These are phyloP conservation scores for Anoura caudifer DNA, from an alignment of 2,113 vertebrate species.

Conservation along the genomic window DNA sequence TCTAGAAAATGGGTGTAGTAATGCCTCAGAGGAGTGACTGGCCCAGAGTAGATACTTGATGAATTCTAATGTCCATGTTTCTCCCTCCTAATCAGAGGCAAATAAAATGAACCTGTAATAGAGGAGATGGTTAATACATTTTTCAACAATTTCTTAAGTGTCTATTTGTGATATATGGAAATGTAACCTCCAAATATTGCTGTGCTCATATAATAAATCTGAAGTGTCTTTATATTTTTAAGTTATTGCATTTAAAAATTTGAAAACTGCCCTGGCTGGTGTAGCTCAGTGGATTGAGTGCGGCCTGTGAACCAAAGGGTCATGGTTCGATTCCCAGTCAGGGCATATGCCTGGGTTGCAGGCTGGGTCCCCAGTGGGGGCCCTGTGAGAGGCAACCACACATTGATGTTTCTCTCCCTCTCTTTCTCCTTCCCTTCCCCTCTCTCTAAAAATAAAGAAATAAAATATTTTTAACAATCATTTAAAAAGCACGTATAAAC, in stretches of 20 bases:
- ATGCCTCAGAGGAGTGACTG: not conserved
- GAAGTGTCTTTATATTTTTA: slow-evolving; percentile 6
- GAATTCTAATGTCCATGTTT: slow-evolving; percentile 14
- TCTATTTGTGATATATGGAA: not conserved
- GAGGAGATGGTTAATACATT: not conserved
- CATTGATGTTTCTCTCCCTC: no score
- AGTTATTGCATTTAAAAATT: not conserved
- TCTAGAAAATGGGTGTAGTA: not conserved
- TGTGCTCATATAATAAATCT: not conserved
- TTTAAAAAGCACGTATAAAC: no score
- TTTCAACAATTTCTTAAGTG: not conserved
- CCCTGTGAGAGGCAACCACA: no score
- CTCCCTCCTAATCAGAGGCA: not conserved
- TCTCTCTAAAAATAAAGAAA: no score
- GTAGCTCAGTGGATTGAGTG: no score
- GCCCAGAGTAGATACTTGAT: not conserved
- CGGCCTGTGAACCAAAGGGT: no score
- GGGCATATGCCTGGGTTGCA: no score
- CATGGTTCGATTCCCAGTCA: no score
- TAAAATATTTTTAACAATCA: no score
- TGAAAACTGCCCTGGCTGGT: no score
- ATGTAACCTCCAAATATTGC: not conserved
- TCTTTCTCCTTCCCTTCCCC: no score
- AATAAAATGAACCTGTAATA: not conserved
- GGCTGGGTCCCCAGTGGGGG: no score